A percentile compares a stretch with the other conserved stretches of the same genome.
phyloP scores from a whole-genome alignment of 2,888 invertebrate genomes.

The Rapana venosa region DNA sequence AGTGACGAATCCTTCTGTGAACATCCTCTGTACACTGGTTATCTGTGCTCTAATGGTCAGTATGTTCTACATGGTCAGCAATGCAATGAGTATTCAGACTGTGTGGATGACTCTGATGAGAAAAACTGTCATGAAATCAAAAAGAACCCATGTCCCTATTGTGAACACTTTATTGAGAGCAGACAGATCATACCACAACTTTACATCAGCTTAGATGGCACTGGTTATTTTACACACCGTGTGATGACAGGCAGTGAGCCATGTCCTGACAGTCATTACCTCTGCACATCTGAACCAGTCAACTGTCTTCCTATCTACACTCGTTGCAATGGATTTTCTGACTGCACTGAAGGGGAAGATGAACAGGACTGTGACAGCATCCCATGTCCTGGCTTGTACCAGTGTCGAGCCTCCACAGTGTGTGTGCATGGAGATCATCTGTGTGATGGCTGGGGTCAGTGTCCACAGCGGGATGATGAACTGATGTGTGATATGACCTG shows the following conservation, averaged over 20 bases:
- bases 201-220: background rate
- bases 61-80: background rate
- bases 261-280: slow-evolving; percentile 21
- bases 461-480: slow-evolving; percentile 22
- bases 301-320: slow-evolving; percentile 24
- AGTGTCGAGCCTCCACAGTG: background rate
- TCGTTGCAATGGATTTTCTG: slow-evolving; percentile 13
- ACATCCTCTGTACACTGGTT: background rate
- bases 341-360: slow-evolving; percentile 6
- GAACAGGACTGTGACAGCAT: slow-evolving; percentile 3
- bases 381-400: background rate
- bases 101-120: background rate
- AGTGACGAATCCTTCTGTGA: slow-evolving; percentile 2
- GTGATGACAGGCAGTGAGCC: background rate
- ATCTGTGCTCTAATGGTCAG: background rate
- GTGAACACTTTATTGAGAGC: background rate
- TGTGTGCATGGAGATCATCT: background rate
- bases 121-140: background rate
- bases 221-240: background rate
- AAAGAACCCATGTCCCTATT: background rate
- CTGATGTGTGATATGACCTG: slow-evolving; percentile 4
- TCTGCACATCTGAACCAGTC: background rate
- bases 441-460: slow-evolving; percentile 27
- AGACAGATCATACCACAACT: too few relatives aligned
- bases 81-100: background rate